A percentile compares a stretch with the other conserved stretches of the same genome.
Conservation (phyloP, 2,113 vertebrate genomes). For the Melanostigma gelatinosum region DNA sequence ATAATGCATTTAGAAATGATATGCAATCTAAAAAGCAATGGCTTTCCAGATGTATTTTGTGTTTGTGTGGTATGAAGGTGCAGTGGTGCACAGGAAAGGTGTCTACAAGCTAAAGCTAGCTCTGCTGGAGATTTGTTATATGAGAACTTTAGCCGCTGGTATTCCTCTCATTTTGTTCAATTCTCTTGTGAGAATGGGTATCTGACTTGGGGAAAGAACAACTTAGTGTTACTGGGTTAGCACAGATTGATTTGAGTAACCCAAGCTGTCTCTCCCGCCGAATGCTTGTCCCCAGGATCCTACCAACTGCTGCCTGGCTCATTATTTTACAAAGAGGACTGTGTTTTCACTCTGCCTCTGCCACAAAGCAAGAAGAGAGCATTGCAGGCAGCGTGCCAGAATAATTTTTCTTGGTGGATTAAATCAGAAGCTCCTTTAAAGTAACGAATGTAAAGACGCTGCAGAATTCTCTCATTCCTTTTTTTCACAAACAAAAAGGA, state of each 20-base stretch:
- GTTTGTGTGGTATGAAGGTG: not conserved
- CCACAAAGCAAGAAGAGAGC: conserved; percentile 41
- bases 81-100: not conserved
- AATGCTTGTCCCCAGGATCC: conserved; percentile 57
- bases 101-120: not conserved
- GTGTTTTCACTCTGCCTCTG: conserved; percentile 49
- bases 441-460: conserved; percentile 4
- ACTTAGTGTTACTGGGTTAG: conserved; percentile 49
- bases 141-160: not conserved
- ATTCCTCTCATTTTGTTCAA: not conserved
- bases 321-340: conserved; percentile 61
- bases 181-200: not conserved
- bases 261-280: conserved; percentile 54
- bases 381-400: conserved; percentile 43
- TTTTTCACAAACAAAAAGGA: not conserved
- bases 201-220: conserved; percentile 33
- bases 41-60: no score
- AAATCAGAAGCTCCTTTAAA: conserved; percentile 41
- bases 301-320: conserved; percentile 73
- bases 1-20: not conserved
- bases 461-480: not conserved
- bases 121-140: not conserved
- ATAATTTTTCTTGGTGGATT: conserved; percentile 3
- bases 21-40: not conserved
- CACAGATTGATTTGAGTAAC: conserved; percentile 63